Conservation (phyloP, 2,113 vertebrate genomes). For the Irena cyanogastra region DNA sequence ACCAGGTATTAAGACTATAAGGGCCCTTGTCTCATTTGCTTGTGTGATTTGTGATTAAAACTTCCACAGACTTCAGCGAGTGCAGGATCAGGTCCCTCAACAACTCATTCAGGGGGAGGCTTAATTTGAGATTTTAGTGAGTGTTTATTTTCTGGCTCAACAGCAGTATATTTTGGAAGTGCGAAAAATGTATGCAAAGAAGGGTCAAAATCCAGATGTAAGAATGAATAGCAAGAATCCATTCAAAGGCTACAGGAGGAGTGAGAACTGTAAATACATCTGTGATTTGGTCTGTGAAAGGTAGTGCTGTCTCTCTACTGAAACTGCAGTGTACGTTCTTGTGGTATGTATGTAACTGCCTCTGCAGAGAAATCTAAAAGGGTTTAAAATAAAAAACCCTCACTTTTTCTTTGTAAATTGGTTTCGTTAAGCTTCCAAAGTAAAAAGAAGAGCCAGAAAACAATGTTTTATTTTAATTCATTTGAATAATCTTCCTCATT, state of each 20-base stretch:
- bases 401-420: background rate
- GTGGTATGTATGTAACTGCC: background rate
- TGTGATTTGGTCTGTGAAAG: constrained; percentile 9
- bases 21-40: background rate
- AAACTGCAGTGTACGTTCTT: background rate
- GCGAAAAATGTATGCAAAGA: constrained; percentile 35
- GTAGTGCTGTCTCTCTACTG: background rate
- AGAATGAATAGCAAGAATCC: constrained; percentile 10
- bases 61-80: background rate
- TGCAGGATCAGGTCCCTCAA: constrained; percentile 26
- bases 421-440: background rate
- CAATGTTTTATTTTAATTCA: constrained; percentile 8
- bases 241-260: background rate
- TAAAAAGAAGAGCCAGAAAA: background rate
- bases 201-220: constrained; percentile 56
- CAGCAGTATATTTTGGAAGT: constrained; percentile 26
- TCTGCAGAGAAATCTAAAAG: background rate
- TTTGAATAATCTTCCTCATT: constrained; percentile 29
- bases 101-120: background rate
- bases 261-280: constrained; percentile 30
- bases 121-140: constrained; percentile 53
- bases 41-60: constrained; percentile 20
- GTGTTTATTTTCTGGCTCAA: constrained; percentile 44
- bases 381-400: background rate
- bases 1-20: background rate